Evolutionary conservation across 2,888 invertebrate species (phyloP), one percentile per base, ranked within the genome.

Genomic region (Achlya flavicornis): DNA sequence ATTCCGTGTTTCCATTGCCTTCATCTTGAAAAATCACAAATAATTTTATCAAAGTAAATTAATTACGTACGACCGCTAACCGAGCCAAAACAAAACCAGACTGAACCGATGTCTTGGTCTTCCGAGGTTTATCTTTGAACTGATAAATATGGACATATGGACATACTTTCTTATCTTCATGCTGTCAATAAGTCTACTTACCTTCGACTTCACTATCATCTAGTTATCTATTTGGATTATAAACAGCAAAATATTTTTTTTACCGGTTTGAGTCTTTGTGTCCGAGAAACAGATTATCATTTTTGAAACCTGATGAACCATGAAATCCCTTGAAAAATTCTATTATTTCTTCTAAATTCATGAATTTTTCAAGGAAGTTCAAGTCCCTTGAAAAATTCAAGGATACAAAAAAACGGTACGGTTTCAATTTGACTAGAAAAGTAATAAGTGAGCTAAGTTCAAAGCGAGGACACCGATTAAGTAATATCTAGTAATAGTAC

Each of bases 1-100:
- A 61, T 69, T 80, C 66, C 87, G 84, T 66, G 71, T 73, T 76
- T 88, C 90, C 6, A 90, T 68, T 11, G 90, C 90, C 69, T 90
- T 83, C 87, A 83, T 81, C 60, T 58, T 72, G n/a, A n/a, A 26
- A 41, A n/a, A 38, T 32, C 32, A 8, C 26, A 43, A 46, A 53
- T 43, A 35, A 35, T 41, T 46, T 59, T 63, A 60, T 57, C 59
- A 61, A 48, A 61, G 57, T 64, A 64, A 41, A 64, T 14, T 60
- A 63, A 66, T 41, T 38, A 59, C 66, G 63, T 66, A 67, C 62
- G 69, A 74, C 67, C 73, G 72, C 65, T 75, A 69, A 64, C 19
- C 41, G 43, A 10, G 11, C 0, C 77, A 71, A 76, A 65, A 41
- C 70, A 64, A 75, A 76, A 77, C 71, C 68, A 77, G 70, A 68